Base-by-base conservation (phyloP, 1,140 invertebrate genomes). In the Aleiodes sp. region DNA sequence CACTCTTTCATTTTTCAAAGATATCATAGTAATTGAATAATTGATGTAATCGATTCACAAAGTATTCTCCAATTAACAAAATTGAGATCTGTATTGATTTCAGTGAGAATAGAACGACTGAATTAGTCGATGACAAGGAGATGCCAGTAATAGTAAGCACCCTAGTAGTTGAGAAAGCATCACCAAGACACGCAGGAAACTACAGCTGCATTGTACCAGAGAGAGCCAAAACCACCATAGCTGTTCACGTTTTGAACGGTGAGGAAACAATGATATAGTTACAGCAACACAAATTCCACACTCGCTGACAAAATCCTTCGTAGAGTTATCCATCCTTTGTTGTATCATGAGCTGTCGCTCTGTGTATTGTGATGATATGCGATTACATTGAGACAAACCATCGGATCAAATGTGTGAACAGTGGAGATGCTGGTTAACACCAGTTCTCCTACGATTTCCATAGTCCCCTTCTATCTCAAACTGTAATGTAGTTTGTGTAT, bases 191-290 rank as follows among this genome's bases (percentile, higher is more conserved):
- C 74, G 88, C 87, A 8, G 89, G 89, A 2, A 90, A 90, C 74
- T 90, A 89, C 75, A 89, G 87, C 52, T 90, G 89, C 75, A 75
- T 84, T 56, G 88, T 89, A 39, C 85, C 88, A 59, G 81, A 81
- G 71, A 84, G 82, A 73, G 83, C 82, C 65, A 83, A 77, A 70
- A 82, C 86, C 60, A 84, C 83, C 39, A 79, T 88, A 37, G 84
- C 86, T 39, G 87, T 87, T 61, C 87, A 88, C 73, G 86, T 88
- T 37, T 82, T 88, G 24, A 87, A 87, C 73, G 87, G 86, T 88
- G 74, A 85, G 82, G 35, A 79, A 57, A 28, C 63, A 66, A 65
- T 19, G 35, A 33, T 31, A 16, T 28, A 31, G 52, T 29, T 10
- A 14, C 24, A 65, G 19, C 29, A 59, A 33, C 26, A 61, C 7